A percentile compares a stretch with the other conserved stretches of the same genome.
phyloP scores from a whole-genome alignment of 2,113 vertebrate genomes.

The Aspiorhynchus laticeps region DNA sequence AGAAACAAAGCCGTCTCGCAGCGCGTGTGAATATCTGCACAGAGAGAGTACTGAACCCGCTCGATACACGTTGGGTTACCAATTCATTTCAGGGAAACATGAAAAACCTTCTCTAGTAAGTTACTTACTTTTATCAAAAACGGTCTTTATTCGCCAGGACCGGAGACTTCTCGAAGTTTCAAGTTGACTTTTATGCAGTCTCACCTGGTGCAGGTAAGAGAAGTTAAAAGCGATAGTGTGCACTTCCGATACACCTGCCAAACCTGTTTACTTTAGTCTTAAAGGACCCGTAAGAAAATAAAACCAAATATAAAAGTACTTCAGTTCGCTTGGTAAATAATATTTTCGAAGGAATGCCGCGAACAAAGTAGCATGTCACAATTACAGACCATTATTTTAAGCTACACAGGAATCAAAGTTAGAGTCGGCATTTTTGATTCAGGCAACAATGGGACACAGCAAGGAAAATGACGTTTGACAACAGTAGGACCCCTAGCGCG shows the following conservation, averaged over 20 bases:
- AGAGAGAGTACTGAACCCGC: background rate
- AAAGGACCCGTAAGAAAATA: constrained; percentile 39
- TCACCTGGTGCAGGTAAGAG: constrained; percentile 57
- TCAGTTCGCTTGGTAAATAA: background rate
- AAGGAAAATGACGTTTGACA: constrained; percentile 32
- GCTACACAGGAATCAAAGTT: background rate
- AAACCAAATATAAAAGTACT: background rate
- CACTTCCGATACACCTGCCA: constrained; percentile 58
- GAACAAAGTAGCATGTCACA: background rate
- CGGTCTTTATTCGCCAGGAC: constrained; percentile 3
- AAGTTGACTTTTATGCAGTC: constrained; percentile 6
- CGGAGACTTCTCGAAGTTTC: constrained; percentile 14
- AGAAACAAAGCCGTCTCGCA: background rate
- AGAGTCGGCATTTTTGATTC: constrained; percentile 13
- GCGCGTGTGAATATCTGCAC: background rate
- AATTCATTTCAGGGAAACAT: background rate
- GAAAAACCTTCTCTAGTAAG: constrained; percentile 35
- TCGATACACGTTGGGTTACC: background rate
- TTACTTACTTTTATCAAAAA: constrained; percentile 52
- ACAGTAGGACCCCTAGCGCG: constrained; percentile 43
- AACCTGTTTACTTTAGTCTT: constrained; percentile 52
- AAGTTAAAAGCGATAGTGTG: background rate
- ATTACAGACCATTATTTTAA: background rate
- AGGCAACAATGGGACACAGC: constrained; percentile 41
- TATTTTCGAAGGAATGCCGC: background rate